Evolutionary conservation across 2,888 invertebrate genomes (phyloP), one percentile per base, ranked within the genome.

Genomic region (Andrena marginata): DNA sequence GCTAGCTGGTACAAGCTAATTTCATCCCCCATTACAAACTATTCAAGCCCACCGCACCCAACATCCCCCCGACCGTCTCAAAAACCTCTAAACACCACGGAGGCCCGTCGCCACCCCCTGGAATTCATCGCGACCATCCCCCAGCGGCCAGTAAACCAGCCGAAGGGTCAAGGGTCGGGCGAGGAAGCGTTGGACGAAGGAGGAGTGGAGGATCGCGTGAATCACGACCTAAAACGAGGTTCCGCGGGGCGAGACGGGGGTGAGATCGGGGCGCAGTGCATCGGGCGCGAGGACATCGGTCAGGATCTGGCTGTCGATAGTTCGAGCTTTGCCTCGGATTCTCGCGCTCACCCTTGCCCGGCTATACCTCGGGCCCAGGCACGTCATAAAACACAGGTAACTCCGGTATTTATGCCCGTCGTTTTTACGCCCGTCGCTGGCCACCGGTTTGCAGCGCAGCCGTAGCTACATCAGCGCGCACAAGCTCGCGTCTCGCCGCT

Each of bases 381-480:
- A 73, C 87, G 90, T 91, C 93, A 92, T 94, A 94, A 94, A 94
- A 94, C 93, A 93, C 91, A 91, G 93, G 92, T 94, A 94, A 94
- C 92, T 90, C 93, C 93, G 89, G 92, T 93, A 94, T 94, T 94
- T 94, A 94, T 94, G 92, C 87, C 89, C 92, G 90, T 89, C 90
- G 90, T 91, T 90, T 90, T 90, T 88, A 91, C 88, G 86, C 86
- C 85, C 88, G 88, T 87, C 87, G 86, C 87, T 84, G 75, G 77
- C 84, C 85, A 80, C 73, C 77, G 77, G 56, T 63, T 82, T 70
- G 69, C 83, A 80, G 79, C 77, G 77, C 81, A 51, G 62, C 72
- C 70, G 59, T 67, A 65, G 70, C 29, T 60, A 86, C 80, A 85
- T 77, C 85, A 49, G 77, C 62, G 72, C 73, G 69, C 63, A 64